Conservation (phyloP, 2,797 vertebrate genomes). For the Lycodopsis pacificus region DNA sequence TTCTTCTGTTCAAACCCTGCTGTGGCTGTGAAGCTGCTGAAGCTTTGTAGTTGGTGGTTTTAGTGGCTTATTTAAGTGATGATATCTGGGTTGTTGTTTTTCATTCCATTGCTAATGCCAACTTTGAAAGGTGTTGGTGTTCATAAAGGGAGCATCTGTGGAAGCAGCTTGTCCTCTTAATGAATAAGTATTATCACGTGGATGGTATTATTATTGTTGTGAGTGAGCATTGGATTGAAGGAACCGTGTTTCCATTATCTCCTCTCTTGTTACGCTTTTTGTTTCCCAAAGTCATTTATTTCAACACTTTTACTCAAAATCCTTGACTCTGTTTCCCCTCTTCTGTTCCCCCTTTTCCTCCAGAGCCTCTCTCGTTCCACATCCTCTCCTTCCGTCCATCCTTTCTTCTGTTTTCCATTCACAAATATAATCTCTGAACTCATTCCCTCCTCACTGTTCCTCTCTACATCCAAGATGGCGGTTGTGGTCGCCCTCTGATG, state of each 20-base stretch:
- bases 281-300: neutral
- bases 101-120: neutral
- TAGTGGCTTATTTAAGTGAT: conserved; percentile 1
- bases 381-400: neutral
- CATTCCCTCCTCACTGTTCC: no score
- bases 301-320: neutral
- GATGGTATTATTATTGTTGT: neutral
- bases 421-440: no score
- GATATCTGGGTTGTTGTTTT: neutral
- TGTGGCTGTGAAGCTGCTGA: neutral
- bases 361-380: neutral
- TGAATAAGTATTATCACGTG: neutral
- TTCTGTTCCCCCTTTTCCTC: neutral
- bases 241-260: neutral
- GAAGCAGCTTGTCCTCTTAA: conserved; percentile 2
- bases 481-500: neutral
- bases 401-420: neutral
- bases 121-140: neutral
- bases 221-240: neutral
- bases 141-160: neutral
- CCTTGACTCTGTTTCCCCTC: neutral
- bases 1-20: neutral
- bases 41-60: neutral
- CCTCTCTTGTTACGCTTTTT: neutral
- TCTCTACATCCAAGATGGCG: no score